Base-by-base conservation (phyloP, 2,888 invertebrate species). In the Drosophila lutescens region DNA sequence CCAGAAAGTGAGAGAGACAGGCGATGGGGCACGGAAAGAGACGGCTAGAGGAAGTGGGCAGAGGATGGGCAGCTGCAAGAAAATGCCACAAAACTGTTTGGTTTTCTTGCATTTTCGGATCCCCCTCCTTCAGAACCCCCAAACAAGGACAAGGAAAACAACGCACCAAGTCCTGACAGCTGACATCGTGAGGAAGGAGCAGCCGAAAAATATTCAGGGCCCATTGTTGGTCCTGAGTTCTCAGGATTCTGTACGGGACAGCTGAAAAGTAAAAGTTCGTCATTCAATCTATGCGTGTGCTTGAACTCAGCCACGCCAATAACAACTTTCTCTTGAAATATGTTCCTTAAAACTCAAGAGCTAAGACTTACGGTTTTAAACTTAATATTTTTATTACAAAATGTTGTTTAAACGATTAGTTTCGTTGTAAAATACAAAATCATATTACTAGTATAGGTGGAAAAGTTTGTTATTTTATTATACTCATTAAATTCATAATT, bases 21-120 rank as follows among this genome's bases (percentile, higher is more conserved):
- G 2, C 30, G 20, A 30, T 3, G 20, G 44, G 32, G 12, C 8
- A 13, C 3, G 32, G 41, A 23, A 13, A 13, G 40, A 41, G 26
- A 10, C 9, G 49, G 30, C n/a, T 3, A 30, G 30, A 32, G 30
- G 32, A 32, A 47, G 47, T 40, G 58, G 34, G 13, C 32, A 13
- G 17, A 46, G 57, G 41, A 41, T 23, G 15, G 59, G 12, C 43
- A 34, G 62, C 61, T 77, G 75, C 72, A 85, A 74, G 82, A 88
- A 83, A 86, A 82, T 83, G 86, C 82, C 82, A 63, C 82, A 82
- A 82, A 82, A 82, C 78, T 88, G 82, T 88, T 88, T 80, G 72
- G 75, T 86, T 82, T 75, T 72, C 69, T 62, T 82, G 83, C 80
- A 83, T 78, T 72, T 74, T 71, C 85, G 58, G 85, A 60, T 46